These are phyloP conservation scores for Taurulus bubalis DNA, from an alignment of 2,113 vertebrate species.

Conservation along the genomic window DNA sequence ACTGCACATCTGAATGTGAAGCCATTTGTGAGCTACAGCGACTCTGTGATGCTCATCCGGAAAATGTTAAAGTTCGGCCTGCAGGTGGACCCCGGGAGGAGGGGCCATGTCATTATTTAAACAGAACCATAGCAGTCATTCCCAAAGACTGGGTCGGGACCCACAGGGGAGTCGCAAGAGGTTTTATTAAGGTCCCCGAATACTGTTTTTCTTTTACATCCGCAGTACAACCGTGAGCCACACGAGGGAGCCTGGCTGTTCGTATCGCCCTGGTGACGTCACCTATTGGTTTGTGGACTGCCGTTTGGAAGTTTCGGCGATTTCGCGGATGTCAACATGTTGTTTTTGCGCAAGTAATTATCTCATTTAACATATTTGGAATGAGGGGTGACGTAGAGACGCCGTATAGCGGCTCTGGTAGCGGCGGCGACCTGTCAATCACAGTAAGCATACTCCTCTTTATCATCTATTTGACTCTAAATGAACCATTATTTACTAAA, in stretches of 20 bases:
- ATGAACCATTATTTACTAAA: no score
- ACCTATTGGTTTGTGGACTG: no score
- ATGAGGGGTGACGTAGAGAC: no score
- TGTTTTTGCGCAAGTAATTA: no score
- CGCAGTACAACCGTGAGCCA: background rate
- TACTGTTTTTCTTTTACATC: background rate
- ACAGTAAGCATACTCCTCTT: background rate
- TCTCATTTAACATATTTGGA: no score
- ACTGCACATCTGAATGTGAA: background rate
- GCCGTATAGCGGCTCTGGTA: no score
- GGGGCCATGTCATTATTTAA: background rate
- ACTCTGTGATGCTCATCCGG: background rate
- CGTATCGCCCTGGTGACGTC: no score
- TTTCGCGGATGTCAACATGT: no score
- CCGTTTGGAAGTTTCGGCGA: no score
- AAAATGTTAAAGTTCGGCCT: background rate
- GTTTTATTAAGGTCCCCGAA: background rate
- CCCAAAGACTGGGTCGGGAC: no score
- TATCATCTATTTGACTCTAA: background rate
- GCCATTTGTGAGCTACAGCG: background rate
- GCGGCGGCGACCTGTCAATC: no score
- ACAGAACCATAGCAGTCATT: background rate
- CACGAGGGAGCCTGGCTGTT: background rate
- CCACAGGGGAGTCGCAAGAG: background rate
- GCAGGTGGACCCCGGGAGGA: background rate